A percentile compares a stretch with the other conserved stretches of the same genome.
These are phyloP conservation scores for Ophion costatus DNA, from an alignment of 2,888 invertebrate genomes.

Conservation along the genomic window DNA sequence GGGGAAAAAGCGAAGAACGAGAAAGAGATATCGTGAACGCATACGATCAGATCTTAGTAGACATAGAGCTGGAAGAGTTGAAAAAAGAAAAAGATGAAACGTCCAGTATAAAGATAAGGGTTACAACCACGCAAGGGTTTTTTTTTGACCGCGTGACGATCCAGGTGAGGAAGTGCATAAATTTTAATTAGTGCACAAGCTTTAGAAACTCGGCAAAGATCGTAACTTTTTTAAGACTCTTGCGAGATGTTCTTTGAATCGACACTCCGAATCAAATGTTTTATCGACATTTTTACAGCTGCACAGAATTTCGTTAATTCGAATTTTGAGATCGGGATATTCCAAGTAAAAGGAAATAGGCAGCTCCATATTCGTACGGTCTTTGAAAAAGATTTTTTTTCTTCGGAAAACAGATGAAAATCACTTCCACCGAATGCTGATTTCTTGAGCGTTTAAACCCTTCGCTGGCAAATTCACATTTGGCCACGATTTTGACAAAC, in stretches of 20 bases:
- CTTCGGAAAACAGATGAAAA: no score
- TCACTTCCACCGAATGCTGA: no score
- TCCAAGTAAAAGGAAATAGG: no score
- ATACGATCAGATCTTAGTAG: conserved; percentile 44
- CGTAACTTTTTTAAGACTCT: conserved; percentile 25
- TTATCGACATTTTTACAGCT: background rate
- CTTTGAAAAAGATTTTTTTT: no score
- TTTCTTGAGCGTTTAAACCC: no score
- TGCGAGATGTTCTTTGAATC: background rate
- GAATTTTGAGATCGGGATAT: no score
- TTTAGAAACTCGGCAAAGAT: conserved; percentile 4
- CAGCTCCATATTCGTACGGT: no score
- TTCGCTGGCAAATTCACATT: no score
- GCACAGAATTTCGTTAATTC: conserved; percentile 2
- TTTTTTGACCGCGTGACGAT: conserved; percentile 51
- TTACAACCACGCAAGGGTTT: conserved; percentile 15
- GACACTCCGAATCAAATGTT: background rate
- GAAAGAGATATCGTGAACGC: conserved; percentile 45
- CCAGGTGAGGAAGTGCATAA: conserved; percentile 32
- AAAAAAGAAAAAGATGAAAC: conserved; percentile 14
- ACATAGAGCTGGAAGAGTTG: conserved; percentile 9
- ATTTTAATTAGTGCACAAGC: conserved; percentile 48
- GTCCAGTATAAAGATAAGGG: conserved; percentile 14
- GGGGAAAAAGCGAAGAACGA: conserved; percentile 36
- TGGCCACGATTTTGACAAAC: no score